phyloP scores from a whole-genome alignment of 2,113 vertebrate genomes.

The Cathartes aura region DNA sequence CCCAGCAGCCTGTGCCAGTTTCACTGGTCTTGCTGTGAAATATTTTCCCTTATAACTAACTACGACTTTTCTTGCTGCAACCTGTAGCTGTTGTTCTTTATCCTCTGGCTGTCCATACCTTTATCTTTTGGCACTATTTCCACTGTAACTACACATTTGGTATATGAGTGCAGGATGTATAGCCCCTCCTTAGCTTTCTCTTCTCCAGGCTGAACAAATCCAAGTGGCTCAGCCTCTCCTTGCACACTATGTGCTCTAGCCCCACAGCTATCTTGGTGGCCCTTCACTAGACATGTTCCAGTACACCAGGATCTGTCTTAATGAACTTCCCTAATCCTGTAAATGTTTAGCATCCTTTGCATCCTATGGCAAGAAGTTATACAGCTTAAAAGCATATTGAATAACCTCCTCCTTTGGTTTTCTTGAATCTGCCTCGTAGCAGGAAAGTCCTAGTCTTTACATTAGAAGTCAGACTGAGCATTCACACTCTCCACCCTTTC shows the following conservation, averaged over 20 bases:
- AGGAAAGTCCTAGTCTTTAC: neutral
- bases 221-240: neutral
- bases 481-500: neutral
- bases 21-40: neutral
- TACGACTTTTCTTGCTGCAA: neutral
- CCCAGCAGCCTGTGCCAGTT: neutral
- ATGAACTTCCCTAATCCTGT: neutral
- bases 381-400: fast-evolving
- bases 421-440: neutral
- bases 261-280: neutral
- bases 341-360: neutral
- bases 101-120: neutral
- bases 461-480: neutral
- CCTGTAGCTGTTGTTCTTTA: neutral
- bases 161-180: no score
- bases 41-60: neutral
- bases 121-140: neutral
- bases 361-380: neutral
- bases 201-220: neutral
- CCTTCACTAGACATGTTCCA: neutral
- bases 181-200: neutral
- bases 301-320: neutral
- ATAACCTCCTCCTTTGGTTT: neutral
- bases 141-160: neutral
- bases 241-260: neutral